phyloP scores from a whole-genome alignment of 1,140 invertebrate genomes.

The Eurosta solidaginis region DNA sequence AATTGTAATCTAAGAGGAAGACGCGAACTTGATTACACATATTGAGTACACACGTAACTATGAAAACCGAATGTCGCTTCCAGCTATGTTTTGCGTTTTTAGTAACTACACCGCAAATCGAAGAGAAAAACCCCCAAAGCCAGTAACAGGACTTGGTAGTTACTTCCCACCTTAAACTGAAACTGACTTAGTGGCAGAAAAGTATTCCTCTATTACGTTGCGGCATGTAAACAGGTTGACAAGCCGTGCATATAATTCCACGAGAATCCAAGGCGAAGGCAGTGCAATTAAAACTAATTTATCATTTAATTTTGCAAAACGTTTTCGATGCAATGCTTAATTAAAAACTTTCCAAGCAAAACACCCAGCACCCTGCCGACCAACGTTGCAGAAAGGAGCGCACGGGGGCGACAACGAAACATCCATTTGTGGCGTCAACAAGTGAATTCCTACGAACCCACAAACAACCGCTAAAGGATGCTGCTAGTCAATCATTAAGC shows the following conservation, averaged over 20 bases:
- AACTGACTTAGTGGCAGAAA: not conserved
- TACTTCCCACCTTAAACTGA: not conserved
- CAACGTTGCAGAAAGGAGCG: not conserved
- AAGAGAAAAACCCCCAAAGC: not conserved
- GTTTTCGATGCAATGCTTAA: slow-evolving; percentile 7
- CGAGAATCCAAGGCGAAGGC: not conserved
- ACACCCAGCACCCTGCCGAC: not conserved
- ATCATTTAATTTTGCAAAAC: slow-evolving; percentile 14
- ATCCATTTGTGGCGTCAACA: not conserved
- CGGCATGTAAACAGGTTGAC: not conserved
- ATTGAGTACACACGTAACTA: too few relatives aligned
- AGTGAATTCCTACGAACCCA: not conserved
- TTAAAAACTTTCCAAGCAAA: slow-evolving; percentile 8
- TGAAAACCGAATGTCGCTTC: too few relatives aligned
- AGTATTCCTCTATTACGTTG: not conserved
- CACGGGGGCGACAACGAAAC: not conserved
- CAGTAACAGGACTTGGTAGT: not conserved
- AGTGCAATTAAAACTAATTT: not conserved
- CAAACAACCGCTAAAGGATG: not conserved
- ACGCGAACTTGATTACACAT: too few relatives aligned
- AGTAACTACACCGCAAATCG: not conserved
- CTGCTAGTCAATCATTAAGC: not conserved
- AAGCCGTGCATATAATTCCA: not conserved
- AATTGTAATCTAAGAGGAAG: too few relatives aligned
- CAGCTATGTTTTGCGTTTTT: too few relatives aligned